Conservation (phyloP, 2,888 invertebrate genomes). For the Agrochola lota region DNA sequence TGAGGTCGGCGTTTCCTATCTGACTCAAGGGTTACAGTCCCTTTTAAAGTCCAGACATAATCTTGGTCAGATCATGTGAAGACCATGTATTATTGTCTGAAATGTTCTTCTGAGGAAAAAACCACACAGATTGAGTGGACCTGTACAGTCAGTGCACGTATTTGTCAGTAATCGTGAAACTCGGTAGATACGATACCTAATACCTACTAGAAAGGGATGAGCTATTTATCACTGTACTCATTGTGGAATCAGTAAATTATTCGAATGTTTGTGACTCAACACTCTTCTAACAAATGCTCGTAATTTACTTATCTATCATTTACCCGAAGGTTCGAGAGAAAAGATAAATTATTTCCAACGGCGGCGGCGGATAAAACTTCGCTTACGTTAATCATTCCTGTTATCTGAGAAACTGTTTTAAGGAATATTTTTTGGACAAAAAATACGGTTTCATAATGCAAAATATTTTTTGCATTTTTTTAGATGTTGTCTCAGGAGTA, state of each 20-base stretch:
- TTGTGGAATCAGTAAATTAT: background rate
- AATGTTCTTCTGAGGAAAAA: too few relatives aligned
- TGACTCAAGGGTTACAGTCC: too few relatives aligned
- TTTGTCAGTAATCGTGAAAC: too few relatives aligned
- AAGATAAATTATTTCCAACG: constrained; percentile 20
- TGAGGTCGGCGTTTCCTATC: too few relatives aligned
- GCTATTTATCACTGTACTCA: background rate
- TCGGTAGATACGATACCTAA: too few relatives aligned
- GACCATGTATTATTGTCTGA: too few relatives aligned
- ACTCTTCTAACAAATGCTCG: constrained; percentile 2
- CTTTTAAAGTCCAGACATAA: too few relatives aligned
- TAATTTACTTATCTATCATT: constrained; percentile 32
- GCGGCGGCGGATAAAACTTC: constrained; percentile 24
- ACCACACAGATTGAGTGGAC: too few relatives aligned
- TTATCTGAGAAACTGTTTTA: constrained; percentile 31
- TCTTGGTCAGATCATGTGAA: too few relatives aligned
- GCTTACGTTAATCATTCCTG: constrained; percentile 34
- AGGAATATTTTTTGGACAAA: background rate
- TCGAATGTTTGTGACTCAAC: background rate
- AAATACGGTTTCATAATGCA: background rate
- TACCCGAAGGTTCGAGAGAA: constrained; percentile 9
- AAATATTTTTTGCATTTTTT: constrained; percentile 1
- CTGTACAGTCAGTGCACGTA: too few relatives aligned
- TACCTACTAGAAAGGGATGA: background rate
- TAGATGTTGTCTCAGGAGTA: background rate